phyloP scores from a whole-genome alignment of 92 coral and sea anemone species.

The Epizoanthus scotinus region DNA sequence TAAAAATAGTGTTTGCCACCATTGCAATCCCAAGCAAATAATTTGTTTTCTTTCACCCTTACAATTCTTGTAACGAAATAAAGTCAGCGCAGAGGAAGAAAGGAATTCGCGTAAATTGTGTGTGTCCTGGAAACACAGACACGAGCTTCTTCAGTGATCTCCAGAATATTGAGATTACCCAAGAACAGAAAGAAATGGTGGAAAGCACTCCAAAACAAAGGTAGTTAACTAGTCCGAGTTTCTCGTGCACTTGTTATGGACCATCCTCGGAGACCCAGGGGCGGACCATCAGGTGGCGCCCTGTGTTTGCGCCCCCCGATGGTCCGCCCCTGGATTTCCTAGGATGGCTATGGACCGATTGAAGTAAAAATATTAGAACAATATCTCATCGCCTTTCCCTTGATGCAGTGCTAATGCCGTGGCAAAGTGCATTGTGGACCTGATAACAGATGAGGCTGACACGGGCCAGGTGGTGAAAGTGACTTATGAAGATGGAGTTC shows the following conservation, averaged over 20 bases:
- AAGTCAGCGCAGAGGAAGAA: conserved; percentile 75
- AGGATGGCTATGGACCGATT: neutral
- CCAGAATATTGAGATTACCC: conserved; percentile 58
- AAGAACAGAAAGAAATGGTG: conserved; percentile 62
- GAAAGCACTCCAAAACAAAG: conserved; percentile 67
- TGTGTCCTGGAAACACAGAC: conserved; percentile 89
- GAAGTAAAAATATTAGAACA: neutral
- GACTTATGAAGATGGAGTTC: conserved; percentile 86
- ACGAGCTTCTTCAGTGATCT: conserved; percentile 63
- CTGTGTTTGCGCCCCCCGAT: too few species aligned
- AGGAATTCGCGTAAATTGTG: conserved; percentile 87
- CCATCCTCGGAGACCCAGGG: too few species aligned
- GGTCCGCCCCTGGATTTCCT: neutral
- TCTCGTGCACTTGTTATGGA: neutral
- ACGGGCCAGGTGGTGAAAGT: conserved; percentile 90
- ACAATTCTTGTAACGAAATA: neutral
- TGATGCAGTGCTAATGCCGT: conserved; percentile 76
- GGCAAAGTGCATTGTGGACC: conserved; percentile 74
- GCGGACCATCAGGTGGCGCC: too few species aligned
- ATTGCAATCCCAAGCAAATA: too few species aligned
- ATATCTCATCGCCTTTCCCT: neutral
- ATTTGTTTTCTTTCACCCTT: too few species aligned
- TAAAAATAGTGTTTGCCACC: too few species aligned
- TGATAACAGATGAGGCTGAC: conserved; percentile 77
- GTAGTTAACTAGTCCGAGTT: conserved; percentile 37